Percentiles rank a stretch among this genome's conserved stretches.
Conservation (phyloP, 2,888 invertebrate genomes). For the Eupithecia pulchellata region DNA sequence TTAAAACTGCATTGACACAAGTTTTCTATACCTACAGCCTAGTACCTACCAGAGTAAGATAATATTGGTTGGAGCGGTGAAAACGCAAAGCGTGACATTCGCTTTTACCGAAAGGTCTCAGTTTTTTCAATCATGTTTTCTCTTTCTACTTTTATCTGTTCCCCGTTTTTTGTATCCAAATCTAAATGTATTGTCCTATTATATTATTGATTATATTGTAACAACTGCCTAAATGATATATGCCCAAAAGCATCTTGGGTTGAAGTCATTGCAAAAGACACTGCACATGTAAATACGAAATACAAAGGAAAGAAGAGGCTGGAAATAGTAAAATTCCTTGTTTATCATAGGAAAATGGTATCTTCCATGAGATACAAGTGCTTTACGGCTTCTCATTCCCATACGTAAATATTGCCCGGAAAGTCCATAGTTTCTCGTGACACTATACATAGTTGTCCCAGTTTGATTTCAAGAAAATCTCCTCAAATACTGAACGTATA, state of each 20-base stretch:
- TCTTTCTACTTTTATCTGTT: no score
- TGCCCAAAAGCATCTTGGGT: background rate
- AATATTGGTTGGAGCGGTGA: background rate
- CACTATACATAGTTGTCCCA: no score
- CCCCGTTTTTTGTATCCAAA: no score
- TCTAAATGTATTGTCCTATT: no score
- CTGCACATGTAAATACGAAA: background rate
- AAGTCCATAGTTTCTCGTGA: no score
- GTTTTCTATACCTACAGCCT: background rate
- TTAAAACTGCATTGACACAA: constrained; percentile 7
- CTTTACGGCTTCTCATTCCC: background rate
- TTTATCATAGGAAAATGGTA: background rate
- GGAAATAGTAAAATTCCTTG: background rate
- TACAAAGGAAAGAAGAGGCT: background rate
- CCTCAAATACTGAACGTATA: background rate
- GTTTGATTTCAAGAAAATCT: no score
- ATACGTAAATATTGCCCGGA: no score
- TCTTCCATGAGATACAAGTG: background rate
- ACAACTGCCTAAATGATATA: no score
- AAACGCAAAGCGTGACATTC: background rate
- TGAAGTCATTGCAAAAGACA: background rate
- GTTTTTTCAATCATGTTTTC: background rate
- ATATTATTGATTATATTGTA: no score
- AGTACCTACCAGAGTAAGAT: background rate
- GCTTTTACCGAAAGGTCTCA: background rate